Percentiles rank a stretch among this genome's conserved stretches.
phyloP scores from a whole-genome alignment of 2,888 invertebrate genomes.

The Mongoloraphidia duomilia region DNA sequence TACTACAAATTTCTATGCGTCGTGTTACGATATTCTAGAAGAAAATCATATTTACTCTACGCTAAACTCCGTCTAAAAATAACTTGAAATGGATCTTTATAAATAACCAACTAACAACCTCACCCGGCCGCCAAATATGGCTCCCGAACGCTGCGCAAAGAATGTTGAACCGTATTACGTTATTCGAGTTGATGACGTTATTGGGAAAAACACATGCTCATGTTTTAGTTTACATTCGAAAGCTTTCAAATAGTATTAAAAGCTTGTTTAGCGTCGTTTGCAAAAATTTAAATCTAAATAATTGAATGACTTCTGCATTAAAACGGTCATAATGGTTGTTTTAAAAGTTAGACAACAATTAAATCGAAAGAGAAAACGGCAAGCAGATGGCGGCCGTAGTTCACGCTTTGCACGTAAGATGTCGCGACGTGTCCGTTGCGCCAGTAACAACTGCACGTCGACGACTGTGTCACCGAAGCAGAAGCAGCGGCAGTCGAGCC shows the following conservation, averaged over 20 bases:
- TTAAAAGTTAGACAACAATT: background rate
- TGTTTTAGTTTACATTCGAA: too few species aligned
- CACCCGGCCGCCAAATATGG: constrained; percentile 20
- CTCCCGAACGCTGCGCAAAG: constrained; percentile 9
- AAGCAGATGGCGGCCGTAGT: constrained; percentile 3
- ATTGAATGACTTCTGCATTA: constrained; percentile 13
- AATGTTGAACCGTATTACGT: too few species aligned
- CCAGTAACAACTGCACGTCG: too few species aligned
- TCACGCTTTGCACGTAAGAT: constrained; percentile 21
- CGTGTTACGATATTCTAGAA: too few species aligned
- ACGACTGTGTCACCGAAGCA: constrained; percentile 21
- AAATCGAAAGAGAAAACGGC: background rate
- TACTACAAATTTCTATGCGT: background rate
- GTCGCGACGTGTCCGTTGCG: background rate
- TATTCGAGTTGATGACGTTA: too few species aligned
- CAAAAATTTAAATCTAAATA: constrained; percentile 19
- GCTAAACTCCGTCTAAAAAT: too few species aligned
- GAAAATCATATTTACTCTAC: too few species aligned
- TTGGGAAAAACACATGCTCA: too few species aligned
- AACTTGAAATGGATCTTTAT: constrained; percentile 4
- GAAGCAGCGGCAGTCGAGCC: constrained; percentile 31
- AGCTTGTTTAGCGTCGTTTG: constrained; percentile 31
- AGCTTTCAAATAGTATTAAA: constrained; percentile 7
- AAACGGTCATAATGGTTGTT: background rate
- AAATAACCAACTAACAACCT: constrained; percentile 2